Evolutionary conservation across 2,888 invertebrate species (phyloP).

Genomic region (Pinctada fucata): DNA sequence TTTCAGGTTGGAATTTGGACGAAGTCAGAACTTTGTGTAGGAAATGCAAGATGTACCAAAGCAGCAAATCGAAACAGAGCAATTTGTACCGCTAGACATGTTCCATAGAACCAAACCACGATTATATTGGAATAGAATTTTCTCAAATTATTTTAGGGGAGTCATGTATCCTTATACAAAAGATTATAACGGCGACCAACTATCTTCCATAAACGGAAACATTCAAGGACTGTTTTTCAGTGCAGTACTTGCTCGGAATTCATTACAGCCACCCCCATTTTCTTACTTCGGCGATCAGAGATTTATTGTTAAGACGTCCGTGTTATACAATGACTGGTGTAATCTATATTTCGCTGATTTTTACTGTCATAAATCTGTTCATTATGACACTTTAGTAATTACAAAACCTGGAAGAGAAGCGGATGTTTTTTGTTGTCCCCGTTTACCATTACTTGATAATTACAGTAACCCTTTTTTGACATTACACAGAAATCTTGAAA

Average conservation of each 20-base stretch:
- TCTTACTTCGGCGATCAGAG: constrained; percentile 40
- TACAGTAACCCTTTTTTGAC: constrained; percentile 38
- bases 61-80: no score
- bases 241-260: constrained; percentile 56
- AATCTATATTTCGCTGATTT: constrained; percentile 73
- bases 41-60: no score
- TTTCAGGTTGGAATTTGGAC: no score
- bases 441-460: constrained; percentile 28
- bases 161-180: constrained; percentile 68
- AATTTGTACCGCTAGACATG: not conserved
- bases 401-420: constrained; percentile 20
- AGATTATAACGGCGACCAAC: constrained; percentile 68
- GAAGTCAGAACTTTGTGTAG: no score
- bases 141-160: constrained; percentile 31
- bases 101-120: constrained; percentile 36
- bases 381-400: constrained; percentile 72
- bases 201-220: constrained; percentile 54
- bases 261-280: constrained; percentile 53
- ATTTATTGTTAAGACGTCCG: constrained; percentile 30
- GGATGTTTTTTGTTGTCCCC: constrained; percentile 35
- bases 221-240: constrained; percentile 72
- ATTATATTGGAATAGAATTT: constrained; percentile 31
- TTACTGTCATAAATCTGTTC: constrained; percentile 69
- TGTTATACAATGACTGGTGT: constrained; percentile 23
- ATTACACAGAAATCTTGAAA: not conserved